Evolutionary conservation across 2,113 vertebrate species (phyloP).

Genomic region (Sander vitreus): DNA sequence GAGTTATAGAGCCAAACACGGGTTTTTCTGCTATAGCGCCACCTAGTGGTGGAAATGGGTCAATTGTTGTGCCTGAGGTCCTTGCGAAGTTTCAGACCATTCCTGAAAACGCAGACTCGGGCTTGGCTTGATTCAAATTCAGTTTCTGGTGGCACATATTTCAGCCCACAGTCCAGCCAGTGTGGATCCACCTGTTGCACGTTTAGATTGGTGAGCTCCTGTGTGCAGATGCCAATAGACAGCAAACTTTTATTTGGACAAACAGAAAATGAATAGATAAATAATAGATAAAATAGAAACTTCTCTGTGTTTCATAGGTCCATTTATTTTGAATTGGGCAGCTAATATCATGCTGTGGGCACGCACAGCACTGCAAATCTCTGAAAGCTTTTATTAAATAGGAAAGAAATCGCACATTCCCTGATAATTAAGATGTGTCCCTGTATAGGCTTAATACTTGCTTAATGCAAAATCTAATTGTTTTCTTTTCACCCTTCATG

Average conservation of each 20-base stretch:
- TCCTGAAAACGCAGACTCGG: too few relatives aligned
- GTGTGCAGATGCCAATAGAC: background rate
- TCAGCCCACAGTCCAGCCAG: too few relatives aligned
- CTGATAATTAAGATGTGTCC: background rate
- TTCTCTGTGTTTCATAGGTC: background rate
- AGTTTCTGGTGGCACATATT: too few relatives aligned
- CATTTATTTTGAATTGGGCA: background rate
- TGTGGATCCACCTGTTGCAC: background rate
- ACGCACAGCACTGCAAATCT: background rate
- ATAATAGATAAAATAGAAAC: too few relatives aligned
- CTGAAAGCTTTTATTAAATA: background rate
- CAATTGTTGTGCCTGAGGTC: too few relatives aligned
- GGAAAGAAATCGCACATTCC: background rate
- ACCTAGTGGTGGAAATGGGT: too few relatives aligned
- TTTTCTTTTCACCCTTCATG: slow-evolving; percentile 30
- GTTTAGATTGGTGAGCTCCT: too few relatives aligned
- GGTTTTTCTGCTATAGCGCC: too few relatives aligned
- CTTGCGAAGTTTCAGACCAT: too few relatives aligned
- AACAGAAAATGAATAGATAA: background rate
- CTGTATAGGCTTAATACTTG: background rate
- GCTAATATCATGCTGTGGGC: background rate
- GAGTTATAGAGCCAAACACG: too few relatives aligned
- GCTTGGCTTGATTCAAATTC: too few relatives aligned
- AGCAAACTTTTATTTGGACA: background rate
- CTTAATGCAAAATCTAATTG: background rate